phyloP scores from a whole-genome alignment of 92 coral and sea anemone species.

The Ricordea florida region DNA sequence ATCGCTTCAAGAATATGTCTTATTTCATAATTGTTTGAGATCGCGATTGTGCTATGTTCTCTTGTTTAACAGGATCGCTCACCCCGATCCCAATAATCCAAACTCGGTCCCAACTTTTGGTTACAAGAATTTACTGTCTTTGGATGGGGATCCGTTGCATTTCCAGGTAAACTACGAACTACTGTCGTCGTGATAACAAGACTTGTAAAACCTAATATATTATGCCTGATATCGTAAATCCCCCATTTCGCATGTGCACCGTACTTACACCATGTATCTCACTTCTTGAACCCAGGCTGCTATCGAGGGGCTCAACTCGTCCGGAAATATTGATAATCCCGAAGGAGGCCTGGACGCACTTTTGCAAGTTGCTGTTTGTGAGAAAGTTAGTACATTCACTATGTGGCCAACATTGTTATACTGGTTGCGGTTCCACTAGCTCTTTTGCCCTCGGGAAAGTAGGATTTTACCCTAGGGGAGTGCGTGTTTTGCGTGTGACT shows the following conservation, averaged over 20 bases:
- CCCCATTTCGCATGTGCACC: not conserved
- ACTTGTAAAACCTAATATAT: not conserved
- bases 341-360: constrained; percentile 92
- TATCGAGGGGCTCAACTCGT: constrained; percentile 46
- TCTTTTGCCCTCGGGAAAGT: constrained; percentile 16
- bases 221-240: not conserved
- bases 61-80: constrained; percentile 14
- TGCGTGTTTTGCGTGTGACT: constrained; percentile 5
- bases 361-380: constrained; percentile 88
- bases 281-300: constrained; percentile 1
- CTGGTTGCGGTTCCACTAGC: constrained; percentile 3
- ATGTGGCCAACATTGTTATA: too few species aligned
- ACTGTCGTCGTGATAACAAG: too few species aligned
- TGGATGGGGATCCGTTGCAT: constrained; percentile 25
- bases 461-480: not conserved
- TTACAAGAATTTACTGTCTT: constrained; percentile 49
- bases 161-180: too few species aligned
- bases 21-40: not conserved
- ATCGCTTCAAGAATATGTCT: too few species aligned
- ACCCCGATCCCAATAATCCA: constrained; percentile 22
- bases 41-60: not conserved
- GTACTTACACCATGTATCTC: not conserved
- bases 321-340: constrained; percentile 82
- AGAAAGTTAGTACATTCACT: constrained; percentile 37
- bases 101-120: constrained; percentile 64